Conservation (phyloP, 2,888 invertebrate genomes). For the Acanthococcus lagerstroemiae region DNA sequence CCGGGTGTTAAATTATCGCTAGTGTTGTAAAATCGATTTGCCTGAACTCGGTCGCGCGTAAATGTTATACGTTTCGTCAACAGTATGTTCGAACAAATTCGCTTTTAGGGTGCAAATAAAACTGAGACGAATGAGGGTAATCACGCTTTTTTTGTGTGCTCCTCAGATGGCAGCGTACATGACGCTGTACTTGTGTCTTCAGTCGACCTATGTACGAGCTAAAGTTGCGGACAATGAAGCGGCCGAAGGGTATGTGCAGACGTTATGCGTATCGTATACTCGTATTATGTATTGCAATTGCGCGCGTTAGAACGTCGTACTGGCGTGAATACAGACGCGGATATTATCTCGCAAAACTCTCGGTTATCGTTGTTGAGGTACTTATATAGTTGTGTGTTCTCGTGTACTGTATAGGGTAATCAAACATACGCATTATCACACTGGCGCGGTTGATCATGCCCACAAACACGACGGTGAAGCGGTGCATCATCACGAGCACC, state of each 20-base stretch:
- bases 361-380: no score
- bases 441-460: conserved; percentile 35
- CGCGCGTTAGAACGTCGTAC: no score
- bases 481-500: conserved; percentile 35
- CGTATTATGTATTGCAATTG: no score
- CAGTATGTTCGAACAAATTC: no score
- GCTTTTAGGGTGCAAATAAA: no score
- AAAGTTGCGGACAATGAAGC: conserved; percentile 31
- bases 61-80: no score
- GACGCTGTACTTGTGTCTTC: not conserved
- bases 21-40: no score
- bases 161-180: not conserved
- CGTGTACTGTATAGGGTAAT: not conserved
- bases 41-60: no score
- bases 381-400: not conserved
- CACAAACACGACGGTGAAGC: conserved; percentile 36
- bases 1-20: no score
- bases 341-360: not conserved
- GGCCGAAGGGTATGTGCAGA: conserved; percentile 32
- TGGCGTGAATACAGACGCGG: no score
- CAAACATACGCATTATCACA: conserved; percentile 33
- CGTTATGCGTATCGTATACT: no score
- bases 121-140: no score
- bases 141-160: not conserved
- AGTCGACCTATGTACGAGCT: not conserved